Evolutionary conservation across 1,140 invertebrate genomes (phyloP), one percentile per base, ranked within the genome.

Genomic region (Rhyzopertha dominica): DNA sequence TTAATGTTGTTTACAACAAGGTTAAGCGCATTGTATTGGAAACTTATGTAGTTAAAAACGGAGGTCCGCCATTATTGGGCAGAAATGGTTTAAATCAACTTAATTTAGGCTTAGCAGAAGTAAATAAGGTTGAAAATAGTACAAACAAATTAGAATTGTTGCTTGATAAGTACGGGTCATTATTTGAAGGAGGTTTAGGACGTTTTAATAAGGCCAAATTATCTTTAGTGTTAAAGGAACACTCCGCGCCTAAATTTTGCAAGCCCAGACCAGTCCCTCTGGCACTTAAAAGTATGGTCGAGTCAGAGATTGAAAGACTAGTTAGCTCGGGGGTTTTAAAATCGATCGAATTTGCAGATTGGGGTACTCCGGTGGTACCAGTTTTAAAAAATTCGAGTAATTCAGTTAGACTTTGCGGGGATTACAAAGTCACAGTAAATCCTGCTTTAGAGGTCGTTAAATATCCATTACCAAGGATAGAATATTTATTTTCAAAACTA

Each of bases 351-450:
- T 54, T 43, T 46, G 54, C 50, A n/a, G 56, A 65, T 5, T 75
- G 64, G 67, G 68, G 60, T 4, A 62, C 68, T n/a, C 68, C 69
- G 0, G 56, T 77, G 4, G 71, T 74, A 0, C 54, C 70, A 0
- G 66, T 76, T 7, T 26, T 67, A 22, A 76, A 76, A 56, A n/a
- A n/a, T n/a, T 54, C 53, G 17, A 16, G 28, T 13, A 16, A 30
- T 30, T 50, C 46, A 3, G 17, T 30, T 4, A 3, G 10, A 30
- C 12, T 30, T 13, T 30, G 28, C 17, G 28, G 10, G 12, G 28
- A 30, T 30, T 30, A 13, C 17, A 30, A 30, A 10, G 28, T 30
- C 4, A 30, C 28, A 3, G 12, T 30, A 30, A 30, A 30, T 30
- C 28, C 28, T 5, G 17, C 12, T 30, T 10, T 30, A 4, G 5